Percentiles rank a stretch among this genome's conserved stretches.
phyloP scores from a whole-genome alignment of 64 coral and sea anemone genomes.

The Dendronephthya gigantea region DNA sequence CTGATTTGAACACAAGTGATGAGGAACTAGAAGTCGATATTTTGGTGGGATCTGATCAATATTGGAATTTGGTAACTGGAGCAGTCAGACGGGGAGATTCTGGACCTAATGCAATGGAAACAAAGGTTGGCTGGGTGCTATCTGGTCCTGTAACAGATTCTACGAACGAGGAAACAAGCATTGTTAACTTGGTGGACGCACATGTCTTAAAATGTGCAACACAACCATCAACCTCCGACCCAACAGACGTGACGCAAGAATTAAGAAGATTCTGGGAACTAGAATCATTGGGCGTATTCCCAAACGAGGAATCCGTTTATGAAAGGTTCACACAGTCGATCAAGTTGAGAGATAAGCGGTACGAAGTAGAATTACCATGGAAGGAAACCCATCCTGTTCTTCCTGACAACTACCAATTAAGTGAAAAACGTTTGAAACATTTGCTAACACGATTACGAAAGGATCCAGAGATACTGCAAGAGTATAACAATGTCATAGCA shows the following conservation, averaged over 20 bases:
- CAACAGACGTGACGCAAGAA: conserved; percentile 15
- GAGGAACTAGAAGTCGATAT: conserved; percentile 20
- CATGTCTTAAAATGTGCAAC: conserved; percentile 24
- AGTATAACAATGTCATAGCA: conserved; percentile 46
- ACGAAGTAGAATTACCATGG: conserved; percentile 40
- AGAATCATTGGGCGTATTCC: conserved; percentile 28
- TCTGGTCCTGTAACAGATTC: conserved; percentile 21
- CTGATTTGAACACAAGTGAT: background rate
- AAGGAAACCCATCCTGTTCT: conserved; percentile 30
- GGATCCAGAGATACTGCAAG: conserved; percentile 12
- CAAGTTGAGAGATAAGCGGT: conserved; percentile 12
- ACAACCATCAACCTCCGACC: background rate
- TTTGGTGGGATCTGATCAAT: conserved; percentile 32
- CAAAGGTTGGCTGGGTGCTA: conserved; percentile 8
- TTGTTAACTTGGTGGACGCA: conserved; percentile 23
- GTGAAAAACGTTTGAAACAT: background rate
- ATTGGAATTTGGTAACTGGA: conserved; percentile 31
- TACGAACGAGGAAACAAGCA: background rate
- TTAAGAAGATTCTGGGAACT: conserved; percentile 31
- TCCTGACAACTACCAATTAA: conserved; percentile 38
- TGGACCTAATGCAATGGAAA: conserved; percentile 3
- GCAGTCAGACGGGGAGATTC: conserved; percentile 22
- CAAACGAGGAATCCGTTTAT: conserved; percentile 19
- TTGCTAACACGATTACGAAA: conserved; percentile 24
- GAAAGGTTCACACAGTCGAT: conserved; percentile 33